Base-by-base conservation (phyloP, 2,113 vertebrate genomes). In the Dicentrarchus labrax region DNA sequence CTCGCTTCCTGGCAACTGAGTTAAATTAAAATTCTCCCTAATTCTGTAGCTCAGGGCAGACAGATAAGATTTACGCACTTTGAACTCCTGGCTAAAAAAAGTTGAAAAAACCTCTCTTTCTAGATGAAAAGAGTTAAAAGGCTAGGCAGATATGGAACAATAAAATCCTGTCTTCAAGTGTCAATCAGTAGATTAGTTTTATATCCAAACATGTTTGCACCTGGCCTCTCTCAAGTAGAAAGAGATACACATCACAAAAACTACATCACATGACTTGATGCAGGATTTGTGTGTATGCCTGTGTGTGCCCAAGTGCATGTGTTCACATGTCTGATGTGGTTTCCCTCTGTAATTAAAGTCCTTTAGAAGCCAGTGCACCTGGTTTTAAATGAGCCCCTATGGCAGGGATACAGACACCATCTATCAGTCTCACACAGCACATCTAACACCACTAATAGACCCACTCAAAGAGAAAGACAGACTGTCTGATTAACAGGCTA, bases 301-400 rank as follows among this genome's bases (percentile, higher is more conserved):
- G 62, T 84, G 78, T 76, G 66, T 69, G 56, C 61, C 67, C 62
- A 62, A 57, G 70, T 47, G 68, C 57, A 16, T 43, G 66, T 88
- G 85, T 88, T 90, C 84, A 89, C 54, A 80, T 80, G 81, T 91
- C 83, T 94, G 92, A 94, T 94, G 92, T 93, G 92, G 92, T 90
- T 89, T 86, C 70, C 51, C 83, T 82, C 84, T 86, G 86, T 93
- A 91, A 93, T 93, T 94, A 93, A 83, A 79, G 82, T 78, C 85
- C 90, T 89, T 93, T 86, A 90, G 88, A 93, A 92, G 89, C 72
- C 72, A 69, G 72, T 75, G 86, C 92, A 94, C 93, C 93, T 94
- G 93, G 92, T 88, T 90, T 78, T 92, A 83, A 92, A 92, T 85
- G 75, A 87, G 62, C 88, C 88, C 89, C 80, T 82, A 88, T 91